A percentile compares a stretch with the other conserved stretches of the same genome.
Evolutionary conservation across 2,113 vertebrate species (phyloP).

Genomic region (Dromaius novaehollandiae): DNA sequence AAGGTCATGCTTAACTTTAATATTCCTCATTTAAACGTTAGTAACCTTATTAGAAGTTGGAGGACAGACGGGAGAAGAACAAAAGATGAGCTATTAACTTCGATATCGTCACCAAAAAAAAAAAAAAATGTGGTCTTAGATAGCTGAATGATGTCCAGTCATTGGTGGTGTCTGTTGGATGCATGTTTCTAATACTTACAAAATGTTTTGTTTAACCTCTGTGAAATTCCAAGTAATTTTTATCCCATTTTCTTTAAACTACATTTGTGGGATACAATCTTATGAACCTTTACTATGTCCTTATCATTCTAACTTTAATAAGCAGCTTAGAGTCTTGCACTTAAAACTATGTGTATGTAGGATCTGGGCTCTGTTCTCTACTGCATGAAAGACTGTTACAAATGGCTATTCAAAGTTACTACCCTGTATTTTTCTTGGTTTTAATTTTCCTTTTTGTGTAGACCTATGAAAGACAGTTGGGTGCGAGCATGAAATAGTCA

Average conservation of each 20-base stretch:
- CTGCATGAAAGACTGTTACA: fast-evolving
- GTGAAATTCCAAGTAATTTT: background rate
- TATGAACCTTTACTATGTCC: background rate
- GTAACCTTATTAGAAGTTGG: background rate
- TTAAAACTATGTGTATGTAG: background rate
- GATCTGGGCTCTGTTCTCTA: background rate
- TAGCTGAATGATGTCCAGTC: background rate
- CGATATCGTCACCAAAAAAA: background rate
- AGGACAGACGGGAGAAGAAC: background rate
- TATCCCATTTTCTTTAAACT: background rate
- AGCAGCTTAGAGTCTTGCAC: background rate
- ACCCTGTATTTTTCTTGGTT: background rate
- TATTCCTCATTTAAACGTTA: background rate
- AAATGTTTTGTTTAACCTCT: background rate
- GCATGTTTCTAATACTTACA: background rate
- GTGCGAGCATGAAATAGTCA: background rate
- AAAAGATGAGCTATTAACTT: background rate
- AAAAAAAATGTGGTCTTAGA: fast-evolving
- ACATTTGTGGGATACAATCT: background rate
- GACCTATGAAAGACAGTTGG: background rate
- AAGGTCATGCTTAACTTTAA: background rate
- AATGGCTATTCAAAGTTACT: background rate
- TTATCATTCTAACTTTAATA: background rate
- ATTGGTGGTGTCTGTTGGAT: background rate
- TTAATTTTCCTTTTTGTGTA: background rate